These are phyloP conservation scores for Caenorhabditis sp. DNA, from an alignment of 2,888 invertebrate species.

Conservation along the genomic window DNA sequence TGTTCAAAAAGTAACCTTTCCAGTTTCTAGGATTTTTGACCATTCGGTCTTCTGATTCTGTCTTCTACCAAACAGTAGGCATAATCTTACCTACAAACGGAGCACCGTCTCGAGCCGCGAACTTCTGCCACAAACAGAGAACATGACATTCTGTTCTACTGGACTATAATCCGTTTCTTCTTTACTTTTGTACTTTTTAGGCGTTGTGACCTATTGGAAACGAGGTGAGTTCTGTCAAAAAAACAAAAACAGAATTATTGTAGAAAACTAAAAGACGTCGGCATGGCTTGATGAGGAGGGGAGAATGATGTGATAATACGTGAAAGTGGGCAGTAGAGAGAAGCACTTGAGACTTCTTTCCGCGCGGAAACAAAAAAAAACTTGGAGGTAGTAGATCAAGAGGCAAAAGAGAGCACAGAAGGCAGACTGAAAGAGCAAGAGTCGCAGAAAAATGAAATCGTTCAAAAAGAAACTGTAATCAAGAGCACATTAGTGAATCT, in stretches of 20 bases:
- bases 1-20: neutral
- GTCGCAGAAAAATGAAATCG: slow-evolving; percentile 7
- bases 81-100: slow-evolving; percentile 66
- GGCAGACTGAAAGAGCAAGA: slow-evolving; percentile 12
- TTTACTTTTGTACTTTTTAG: slow-evolving; percentile 34
- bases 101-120: slow-evolving; percentile 69
- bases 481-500: neutral
- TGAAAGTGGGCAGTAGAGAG: slow-evolving; percentile 12
- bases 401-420: slow-evolving; percentile 26
- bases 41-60: slow-evolving; percentile 1
- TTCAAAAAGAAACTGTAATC: slow-evolving; percentile 22
- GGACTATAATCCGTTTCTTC: slow-evolving; percentile 7
- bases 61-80: slow-evolving; percentile 23
- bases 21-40: neutral
- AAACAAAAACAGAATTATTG: slow-evolving; percentile 11
- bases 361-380: slow-evolving; percentile 47
- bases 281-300: slow-evolving; percentile 31
- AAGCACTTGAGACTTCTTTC: slow-evolving; percentile 46
- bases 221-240: slow-evolving; percentile 15
- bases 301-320: slow-evolving; percentile 46
- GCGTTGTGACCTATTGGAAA: slow-evolving; percentile 41
- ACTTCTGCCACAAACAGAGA: slow-evolving; percentile 72
- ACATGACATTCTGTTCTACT: slow-evolving; percentile 63
- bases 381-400: slow-evolving; percentile 22
- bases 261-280: slow-evolving; percentile 24